Evolutionary conservation across 2,797 vertebrate species (phyloP), one percentile per base, ranked within the genome.

Genomic region (Chelon auratus): DNA sequence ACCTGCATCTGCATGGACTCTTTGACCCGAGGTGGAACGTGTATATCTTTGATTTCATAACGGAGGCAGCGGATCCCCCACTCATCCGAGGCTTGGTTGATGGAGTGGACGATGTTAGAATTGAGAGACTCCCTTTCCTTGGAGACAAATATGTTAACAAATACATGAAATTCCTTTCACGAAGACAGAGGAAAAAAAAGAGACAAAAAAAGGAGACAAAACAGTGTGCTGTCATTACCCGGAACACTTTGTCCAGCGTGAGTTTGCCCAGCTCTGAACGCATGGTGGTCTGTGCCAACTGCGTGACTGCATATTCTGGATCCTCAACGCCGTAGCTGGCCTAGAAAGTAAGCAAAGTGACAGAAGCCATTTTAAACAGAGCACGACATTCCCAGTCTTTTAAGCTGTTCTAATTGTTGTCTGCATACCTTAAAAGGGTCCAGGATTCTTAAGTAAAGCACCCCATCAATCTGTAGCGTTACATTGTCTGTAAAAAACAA

Each of bases 1-100:
- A 98, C 98, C 97, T 99, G 98, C 97, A 97, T 99, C 91, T 99
- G 98, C 98, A 99, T 99, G 62, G 98, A 98, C 39, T 99, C 98
- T 80, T 97, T 97, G 63, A 99, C 97, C 0, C 97, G 95, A 0
- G 96, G 97, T 0, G 98, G 98, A 17, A 99, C 97, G 0, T 98
- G 95, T 64, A 99, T 99, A 82, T 99, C 97, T 89, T 99, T 99
- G 87, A 99, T 99, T 91, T 99, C 97, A 0, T 99, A 99, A 9
- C 98, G 96, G 36, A 99, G 94, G 82, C 98, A 99, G 3, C 95
- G 96, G 84, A 99, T 99, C 22, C 98, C 98, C 98, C 98, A 99
- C 2, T 92, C 96, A 33, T 99, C 97, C 0, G 97, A 93, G 0
- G 97, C 92, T 57, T 93, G 94, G 91, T 99, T 99, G 89, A 99